Base-by-base conservation (phyloP, 2,888 invertebrate species). In the Theristus sp. region DNA sequence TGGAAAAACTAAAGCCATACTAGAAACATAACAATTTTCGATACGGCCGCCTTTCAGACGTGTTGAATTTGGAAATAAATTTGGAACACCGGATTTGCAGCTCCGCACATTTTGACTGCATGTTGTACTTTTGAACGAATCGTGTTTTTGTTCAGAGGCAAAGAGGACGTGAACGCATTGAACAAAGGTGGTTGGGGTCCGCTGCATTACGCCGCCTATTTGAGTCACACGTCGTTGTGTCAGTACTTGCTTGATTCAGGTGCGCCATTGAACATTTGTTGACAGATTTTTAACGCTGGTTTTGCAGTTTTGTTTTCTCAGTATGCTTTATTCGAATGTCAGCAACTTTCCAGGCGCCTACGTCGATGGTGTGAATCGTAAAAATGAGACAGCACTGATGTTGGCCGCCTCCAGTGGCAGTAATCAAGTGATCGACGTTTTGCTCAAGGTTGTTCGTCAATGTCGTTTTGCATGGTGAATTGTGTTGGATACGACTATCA, bases 131-230 rank as follows among this genome's bases (percentile, higher is more conserved):
- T n/a, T n/a, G n/a, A n/a, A n/a, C n/a, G n/a, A n/a, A n/a, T n/a
- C n/a, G n/a, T n/a, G n/a, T n/a, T n/a, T n/a, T n/a, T 17, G 6
- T 49, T 49, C 49, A 49, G 49, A 17, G 49, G 49, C 24, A 3
- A n/a, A 3, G 49, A 77, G 62, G 79, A 80, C 67, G 80, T 56
- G 22, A 60, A 60, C 28, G 2, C 28, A 13, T 13, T 22, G 28
- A 60, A 94, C 73, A 91, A 93, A 76, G 87, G 88, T 0, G 91
- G 93, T 0, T 91, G 91, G 91, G 91, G 93, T 1, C 91, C 93
- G 0, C 75, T 94, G 60, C 93, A 93, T 73, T 90, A 93, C 73
- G 85, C 91, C 0, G 87, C 90, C 25, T 90, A 90, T 73, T 91
- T 93, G 79, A 85, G 88, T 22, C 88, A 89, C 73, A 77, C 82